Evolutionary conservation across 2,888 invertebrate genomes (phyloP).

Genomic region (Lucinisca nassula): DNA sequence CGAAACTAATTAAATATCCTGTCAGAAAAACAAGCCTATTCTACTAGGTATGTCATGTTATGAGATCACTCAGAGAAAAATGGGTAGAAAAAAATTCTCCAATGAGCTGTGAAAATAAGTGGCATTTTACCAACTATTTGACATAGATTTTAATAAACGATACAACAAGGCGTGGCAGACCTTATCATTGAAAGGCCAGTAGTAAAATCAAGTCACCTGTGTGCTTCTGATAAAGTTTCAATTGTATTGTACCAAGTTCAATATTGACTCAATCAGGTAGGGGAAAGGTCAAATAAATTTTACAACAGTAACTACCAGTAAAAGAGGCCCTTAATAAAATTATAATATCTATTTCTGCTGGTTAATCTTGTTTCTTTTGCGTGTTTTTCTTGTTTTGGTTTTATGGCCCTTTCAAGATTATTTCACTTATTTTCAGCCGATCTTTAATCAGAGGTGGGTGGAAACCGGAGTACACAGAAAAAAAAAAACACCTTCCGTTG

Average conservation of each 20-base stretch:
- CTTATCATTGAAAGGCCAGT: background rate
- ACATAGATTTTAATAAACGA: background rate
- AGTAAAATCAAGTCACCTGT: background rate
- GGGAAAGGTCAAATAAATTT: background rate
- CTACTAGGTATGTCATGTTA: background rate
- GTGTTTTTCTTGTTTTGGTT: too few species aligned
- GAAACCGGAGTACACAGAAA: too few species aligned
- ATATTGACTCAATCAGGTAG: background rate
- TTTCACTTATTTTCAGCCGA: too few species aligned
- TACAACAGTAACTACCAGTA: too few species aligned
- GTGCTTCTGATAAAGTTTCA: conserved; percentile 1
- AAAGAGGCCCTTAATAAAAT: too few species aligned
- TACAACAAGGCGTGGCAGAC: background rate
- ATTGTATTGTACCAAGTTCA: background rate
- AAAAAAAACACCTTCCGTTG: too few species aligned
- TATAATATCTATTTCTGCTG: too few species aligned
- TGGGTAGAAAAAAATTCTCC: background rate
- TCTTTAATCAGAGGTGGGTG: too few species aligned
- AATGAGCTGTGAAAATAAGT: conserved; percentile 6
- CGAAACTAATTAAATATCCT: background rate
- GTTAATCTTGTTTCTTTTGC: too few species aligned
- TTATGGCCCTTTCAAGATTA: too few species aligned
- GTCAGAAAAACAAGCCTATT: background rate
- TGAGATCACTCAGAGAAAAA: background rate
- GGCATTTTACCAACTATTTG: background rate